Evolutionary conservation across 2,888 invertebrate species (phyloP).

Genomic region (Alloplasta piceator): DNA sequence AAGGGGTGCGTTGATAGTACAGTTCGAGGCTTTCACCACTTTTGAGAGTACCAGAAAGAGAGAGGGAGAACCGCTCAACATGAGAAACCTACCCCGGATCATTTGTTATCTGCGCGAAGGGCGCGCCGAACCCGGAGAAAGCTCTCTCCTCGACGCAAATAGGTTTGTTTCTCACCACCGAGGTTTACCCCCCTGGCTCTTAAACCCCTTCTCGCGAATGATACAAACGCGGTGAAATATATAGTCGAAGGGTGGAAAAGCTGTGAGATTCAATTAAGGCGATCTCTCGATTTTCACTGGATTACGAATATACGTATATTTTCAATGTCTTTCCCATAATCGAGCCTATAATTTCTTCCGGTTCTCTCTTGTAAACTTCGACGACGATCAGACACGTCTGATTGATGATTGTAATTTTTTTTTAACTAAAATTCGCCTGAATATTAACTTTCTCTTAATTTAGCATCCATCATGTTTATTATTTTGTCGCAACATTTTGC

Average conservation of each 20-base stretch:
- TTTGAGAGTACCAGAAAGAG: slow-evolving; percentile 49
- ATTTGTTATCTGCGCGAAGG: slow-evolving; percentile 77
- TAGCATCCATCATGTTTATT: too few relatives aligned
- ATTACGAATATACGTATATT: slow-evolving; percentile 33
- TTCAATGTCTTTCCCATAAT: slow-evolving; percentile 44
- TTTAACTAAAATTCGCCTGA: too few relatives aligned
- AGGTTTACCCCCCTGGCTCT: slow-evolving; percentile 67
- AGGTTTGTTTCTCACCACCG: slow-evolving; percentile 67
- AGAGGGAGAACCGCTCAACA: slow-evolving; percentile 67
- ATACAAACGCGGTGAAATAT: slow-evolving; percentile 66
- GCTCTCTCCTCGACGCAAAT: slow-evolving; percentile 77
- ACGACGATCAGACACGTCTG: not conserved
- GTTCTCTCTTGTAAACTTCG: too few relatives aligned
- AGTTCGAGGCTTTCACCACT: slow-evolving; percentile 63
- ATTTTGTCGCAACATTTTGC: too few relatives aligned
- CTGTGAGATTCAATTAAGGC: slow-evolving; percentile 60
- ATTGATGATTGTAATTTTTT: not conserved
- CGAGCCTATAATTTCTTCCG: slow-evolving; percentile 4
- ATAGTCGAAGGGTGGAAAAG: slow-evolving; percentile 71
- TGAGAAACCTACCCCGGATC: slow-evolving; percentile 72
- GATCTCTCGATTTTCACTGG: slow-evolving; percentile 45
- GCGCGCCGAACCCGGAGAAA: slow-evolving; percentile 63
- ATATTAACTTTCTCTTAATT: too few relatives aligned
- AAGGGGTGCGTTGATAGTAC: slow-evolving; percentile 49
- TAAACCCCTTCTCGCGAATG: slow-evolving; percentile 62